These are phyloP conservation scores for Gambelia wislizenii DNA, from an alignment of 2,797 vertebrate genomes.

Conservation along the genomic window DNA sequence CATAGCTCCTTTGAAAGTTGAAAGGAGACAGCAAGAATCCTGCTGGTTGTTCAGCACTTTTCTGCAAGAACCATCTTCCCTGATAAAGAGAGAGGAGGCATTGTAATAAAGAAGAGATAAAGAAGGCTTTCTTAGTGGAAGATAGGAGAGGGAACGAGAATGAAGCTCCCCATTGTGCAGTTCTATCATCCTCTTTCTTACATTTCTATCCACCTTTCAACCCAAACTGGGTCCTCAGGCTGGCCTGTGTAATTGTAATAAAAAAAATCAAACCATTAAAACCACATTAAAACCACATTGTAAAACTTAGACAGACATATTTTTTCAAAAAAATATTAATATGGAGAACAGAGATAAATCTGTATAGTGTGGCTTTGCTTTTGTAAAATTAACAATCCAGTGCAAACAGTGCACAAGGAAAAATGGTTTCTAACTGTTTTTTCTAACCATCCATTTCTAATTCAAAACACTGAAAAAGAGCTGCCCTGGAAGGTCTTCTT, in stretches of 20 bases:
- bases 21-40: background rate
- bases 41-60: background rate
- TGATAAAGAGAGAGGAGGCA: background rate
- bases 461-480: background rate
- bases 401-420: background rate
- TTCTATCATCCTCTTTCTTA: background rate
- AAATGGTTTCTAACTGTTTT: too few species aligned
- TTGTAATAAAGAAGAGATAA: fast-evolving
- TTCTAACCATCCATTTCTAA: too few species aligned
- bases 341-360: background rate
- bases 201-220: background rate
- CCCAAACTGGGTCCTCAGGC: background rate
- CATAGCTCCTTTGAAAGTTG: background rate
- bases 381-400: background rate
- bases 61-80: background rate
- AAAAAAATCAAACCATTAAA: background rate
- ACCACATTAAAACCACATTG: background rate
- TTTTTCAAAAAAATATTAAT: background rate
- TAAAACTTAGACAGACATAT: background rate
- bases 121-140: background rate
- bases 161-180: fast-evolving
- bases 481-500: background rate
- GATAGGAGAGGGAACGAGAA: background rate
- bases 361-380: background rate
- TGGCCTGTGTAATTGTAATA: background rate